These are phyloP conservation scores for Chrysomallon squamiferum DNA, from an alignment of 1,140 invertebrate species.

Conservation along the genomic window DNA sequence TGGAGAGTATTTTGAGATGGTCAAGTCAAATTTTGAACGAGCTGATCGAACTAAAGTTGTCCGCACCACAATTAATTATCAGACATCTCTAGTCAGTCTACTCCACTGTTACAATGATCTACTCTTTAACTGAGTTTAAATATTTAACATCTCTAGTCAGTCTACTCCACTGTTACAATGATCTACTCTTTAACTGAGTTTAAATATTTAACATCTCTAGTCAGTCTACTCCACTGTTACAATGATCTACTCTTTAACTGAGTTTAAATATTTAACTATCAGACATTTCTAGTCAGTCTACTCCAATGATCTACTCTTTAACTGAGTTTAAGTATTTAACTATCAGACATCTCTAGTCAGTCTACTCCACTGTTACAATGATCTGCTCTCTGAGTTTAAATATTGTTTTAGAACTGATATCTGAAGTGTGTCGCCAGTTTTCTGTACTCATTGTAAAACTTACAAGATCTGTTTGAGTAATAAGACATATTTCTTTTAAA, in stretches of 20 bases:
- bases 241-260: conserved; percentile 87
- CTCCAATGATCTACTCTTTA: conserved; percentile 91
- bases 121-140: conserved; percentile 81
- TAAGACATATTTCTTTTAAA: too few relatives aligned
- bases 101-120: conserved; percentile 92
- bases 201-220: conserved; percentile 77
- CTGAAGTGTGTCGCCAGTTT: too few relatives aligned
- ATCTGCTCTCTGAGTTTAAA: conserved; percentile 84
- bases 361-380: conserved; percentile 89
- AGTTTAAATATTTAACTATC: conserved; percentile 78
- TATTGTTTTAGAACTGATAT: too few relatives aligned
- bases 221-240: conserved; percentile 90
- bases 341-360: conserved; percentile 81
- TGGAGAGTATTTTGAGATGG: conserved; percentile 98
- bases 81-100: conserved; percentile 79
- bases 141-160: conserved; percentile 80
- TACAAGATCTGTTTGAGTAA: too few relatives aligned
- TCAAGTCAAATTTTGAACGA: conserved; percentile 98
- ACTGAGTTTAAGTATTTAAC: conserved; percentile 77
- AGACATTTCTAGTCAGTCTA: conserved; percentile 81
- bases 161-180: conserved; percentile 89
- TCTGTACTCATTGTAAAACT: too few relatives aligned
- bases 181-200: conserved; percentile 83
- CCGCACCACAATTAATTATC: conserved; percentile 90
- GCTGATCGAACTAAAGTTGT: conserved; percentile 96